Percentiles rank a stretch among this genome's conserved stretches.
phyloP scores from a whole-genome alignment of 2,113 vertebrate genomes.

The Alligator mississippiensis region DNA sequence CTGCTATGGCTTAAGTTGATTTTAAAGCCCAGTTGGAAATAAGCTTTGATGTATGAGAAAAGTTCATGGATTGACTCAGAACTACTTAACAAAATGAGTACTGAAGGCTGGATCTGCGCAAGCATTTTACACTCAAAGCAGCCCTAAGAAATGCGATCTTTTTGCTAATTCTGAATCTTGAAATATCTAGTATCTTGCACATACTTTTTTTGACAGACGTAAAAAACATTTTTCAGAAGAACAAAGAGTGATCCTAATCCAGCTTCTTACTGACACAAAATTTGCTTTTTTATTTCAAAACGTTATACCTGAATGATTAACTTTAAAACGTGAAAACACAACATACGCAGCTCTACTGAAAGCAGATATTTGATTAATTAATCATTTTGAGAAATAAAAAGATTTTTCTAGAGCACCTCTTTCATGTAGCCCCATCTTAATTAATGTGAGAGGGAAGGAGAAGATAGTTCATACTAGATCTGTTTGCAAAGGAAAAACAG shows the following conservation, averaged over 20 bases:
- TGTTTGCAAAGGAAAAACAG: neutral
- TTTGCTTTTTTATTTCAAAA: conserved; percentile 15
- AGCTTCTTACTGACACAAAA: neutral
- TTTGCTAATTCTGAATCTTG: neutral
- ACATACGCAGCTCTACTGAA: neutral
- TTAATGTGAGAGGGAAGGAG: conserved; percentile 28
- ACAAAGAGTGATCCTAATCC: neutral
- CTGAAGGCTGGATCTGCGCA: conserved; percentile 25
- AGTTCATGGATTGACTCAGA: conserved; percentile 57
- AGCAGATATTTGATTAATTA: neutral
- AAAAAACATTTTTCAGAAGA: neutral
- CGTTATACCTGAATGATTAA: conserved; percentile 36
- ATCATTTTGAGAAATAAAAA: neutral
- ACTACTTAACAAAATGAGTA: conserved; percentile 50
- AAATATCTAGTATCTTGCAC: neutral
- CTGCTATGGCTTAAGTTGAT: conserved; percentile 37
- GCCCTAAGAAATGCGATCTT: conserved; percentile 23
- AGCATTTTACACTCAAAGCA: conserved; percentile 14
- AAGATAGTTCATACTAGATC: neutral
- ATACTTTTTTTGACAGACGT: neutral
- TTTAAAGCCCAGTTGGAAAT: conserved; percentile 53
- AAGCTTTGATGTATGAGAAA: conserved; percentile 65
- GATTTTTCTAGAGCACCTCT: conserved; percentile 5
- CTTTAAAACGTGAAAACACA: neutral
- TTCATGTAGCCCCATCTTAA: neutral